Conservation (phyloP, 2,797 vertebrate genomes). For the Chromobotia macracanthus region DNA sequence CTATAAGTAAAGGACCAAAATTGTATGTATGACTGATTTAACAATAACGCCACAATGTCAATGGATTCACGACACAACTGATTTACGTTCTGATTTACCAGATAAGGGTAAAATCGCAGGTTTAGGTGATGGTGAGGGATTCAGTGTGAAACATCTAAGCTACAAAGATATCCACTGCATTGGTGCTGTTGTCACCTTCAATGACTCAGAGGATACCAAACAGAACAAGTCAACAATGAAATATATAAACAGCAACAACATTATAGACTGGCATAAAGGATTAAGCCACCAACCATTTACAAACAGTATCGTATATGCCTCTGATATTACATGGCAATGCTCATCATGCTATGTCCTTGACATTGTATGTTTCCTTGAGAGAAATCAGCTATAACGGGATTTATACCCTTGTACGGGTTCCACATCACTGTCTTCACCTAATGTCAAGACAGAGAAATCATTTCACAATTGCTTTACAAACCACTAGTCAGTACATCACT, state of each 20-base stretch:
- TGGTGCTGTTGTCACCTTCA: conserved; percentile 36
- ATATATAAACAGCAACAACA: conserved; percentile 16
- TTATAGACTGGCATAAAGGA: background rate
- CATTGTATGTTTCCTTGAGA: conserved; percentile 28
- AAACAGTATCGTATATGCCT: background rate
- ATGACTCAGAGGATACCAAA: conserved; percentile 35
- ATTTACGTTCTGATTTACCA: background rate
- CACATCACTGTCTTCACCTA: background rate
- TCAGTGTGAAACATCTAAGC: conserved; percentile 5
- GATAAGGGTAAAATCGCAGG: background rate
- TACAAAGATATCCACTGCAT: conserved; percentile 36
- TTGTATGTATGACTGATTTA: background rate
- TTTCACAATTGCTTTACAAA: background rate
- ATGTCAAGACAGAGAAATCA: background rate
- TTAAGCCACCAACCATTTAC: conserved; percentile 3
- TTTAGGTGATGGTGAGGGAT: background rate
- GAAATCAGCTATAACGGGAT: background rate
- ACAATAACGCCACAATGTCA: background rate
- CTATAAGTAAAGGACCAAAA: background rate
- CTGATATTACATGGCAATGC: background rate
- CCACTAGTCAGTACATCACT: background rate
- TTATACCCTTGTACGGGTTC: background rate
- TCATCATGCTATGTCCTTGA: conserved; percentile 40
- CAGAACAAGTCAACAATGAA: conserved; percentile 15
- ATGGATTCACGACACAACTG: background rate